Percentiles rank a stretch among this genome's conserved stretches.
phyloP scores from a whole-genome alignment of 2,113 vertebrate species.

The Tamias sibiricus region DNA sequence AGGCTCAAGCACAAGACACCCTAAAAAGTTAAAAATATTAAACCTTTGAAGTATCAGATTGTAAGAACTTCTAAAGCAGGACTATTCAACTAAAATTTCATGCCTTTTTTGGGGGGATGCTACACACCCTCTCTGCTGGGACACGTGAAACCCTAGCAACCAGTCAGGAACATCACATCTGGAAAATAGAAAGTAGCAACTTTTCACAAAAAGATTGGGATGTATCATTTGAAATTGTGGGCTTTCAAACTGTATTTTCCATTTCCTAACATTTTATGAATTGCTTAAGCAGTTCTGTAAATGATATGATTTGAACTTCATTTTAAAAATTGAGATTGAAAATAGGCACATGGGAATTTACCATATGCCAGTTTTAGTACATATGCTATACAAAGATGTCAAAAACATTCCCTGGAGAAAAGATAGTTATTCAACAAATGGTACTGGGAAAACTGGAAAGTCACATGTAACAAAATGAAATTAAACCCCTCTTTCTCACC shows the following conservation, averaged over 20 bases:
- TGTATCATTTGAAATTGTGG: not conserved
- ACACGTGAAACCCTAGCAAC: not conserved
- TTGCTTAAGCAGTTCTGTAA: not conserved
- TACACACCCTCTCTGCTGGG: not conserved
- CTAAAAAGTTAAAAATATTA: conserved; percentile 1
- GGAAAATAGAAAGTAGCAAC: not conserved
- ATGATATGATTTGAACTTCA: conserved; percentile 22
- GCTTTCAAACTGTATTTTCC: conserved; percentile 28
- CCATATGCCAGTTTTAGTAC: not conserved
- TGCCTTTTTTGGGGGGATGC: not conserved
- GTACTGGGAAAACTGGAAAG: too few species aligned
- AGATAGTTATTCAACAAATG: too few species aligned
- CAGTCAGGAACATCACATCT: not conserved
- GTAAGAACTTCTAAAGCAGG: not conserved
- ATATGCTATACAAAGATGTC: too few species aligned
- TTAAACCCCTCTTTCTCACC: too few species aligned
- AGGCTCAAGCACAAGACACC: not conserved
- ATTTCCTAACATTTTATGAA: not conserved
- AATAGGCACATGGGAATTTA: conserved; percentile 2
- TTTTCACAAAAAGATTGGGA: not conserved
- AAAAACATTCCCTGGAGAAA: too few species aligned
- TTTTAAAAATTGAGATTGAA: conserved; percentile 27
- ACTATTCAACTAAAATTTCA: not conserved
- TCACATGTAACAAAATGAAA: too few species aligned
- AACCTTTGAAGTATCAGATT: not conserved